phyloP scores from a whole-genome alignment of 2,888 invertebrate species.

The Reticulitermes lucifugus region DNA sequence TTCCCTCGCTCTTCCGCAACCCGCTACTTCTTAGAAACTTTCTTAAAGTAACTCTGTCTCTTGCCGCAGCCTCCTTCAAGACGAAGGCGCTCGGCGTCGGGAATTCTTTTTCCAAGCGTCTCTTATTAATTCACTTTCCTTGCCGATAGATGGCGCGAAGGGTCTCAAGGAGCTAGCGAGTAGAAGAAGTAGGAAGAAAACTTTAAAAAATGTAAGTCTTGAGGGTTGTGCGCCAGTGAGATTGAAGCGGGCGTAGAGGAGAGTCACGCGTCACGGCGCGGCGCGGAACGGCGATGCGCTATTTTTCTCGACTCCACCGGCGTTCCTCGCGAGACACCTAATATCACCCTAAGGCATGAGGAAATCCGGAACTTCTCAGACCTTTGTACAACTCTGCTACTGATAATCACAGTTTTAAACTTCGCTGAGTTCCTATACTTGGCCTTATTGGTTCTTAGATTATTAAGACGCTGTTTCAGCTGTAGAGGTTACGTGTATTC shows the following conservation, averaged over 20 bases:
- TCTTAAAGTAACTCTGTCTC: constrained; percentile 51
- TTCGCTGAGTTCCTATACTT: no score
- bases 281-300: not conserved
- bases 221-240: constrained; percentile 24
- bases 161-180: constrained; percentile 36
- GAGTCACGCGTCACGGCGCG: not conserved
- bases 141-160: constrained; percentile 52
- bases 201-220: constrained; percentile 30
- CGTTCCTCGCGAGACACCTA: no score
- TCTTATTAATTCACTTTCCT: constrained; percentile 50
- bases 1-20: constrained; percentile 9
- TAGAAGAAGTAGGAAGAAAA: constrained; percentile 37
- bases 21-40: constrained; percentile 50
- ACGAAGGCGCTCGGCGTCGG: constrained; percentile 51
- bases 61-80: constrained; percentile 48
- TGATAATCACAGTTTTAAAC: no score
- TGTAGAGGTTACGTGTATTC: no score
- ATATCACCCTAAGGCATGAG: no score
- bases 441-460: no score
- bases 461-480: no score
- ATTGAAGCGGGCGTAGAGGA: not conserved
- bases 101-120: constrained; percentile 50
- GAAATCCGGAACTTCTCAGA: no score
- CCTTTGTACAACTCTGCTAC: no score
- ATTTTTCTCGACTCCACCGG: not conserved